These are phyloP conservation scores for Orgyia antiqua DNA, from an alignment of 2,888 invertebrate species.

Conservation along the genomic window DNA sequence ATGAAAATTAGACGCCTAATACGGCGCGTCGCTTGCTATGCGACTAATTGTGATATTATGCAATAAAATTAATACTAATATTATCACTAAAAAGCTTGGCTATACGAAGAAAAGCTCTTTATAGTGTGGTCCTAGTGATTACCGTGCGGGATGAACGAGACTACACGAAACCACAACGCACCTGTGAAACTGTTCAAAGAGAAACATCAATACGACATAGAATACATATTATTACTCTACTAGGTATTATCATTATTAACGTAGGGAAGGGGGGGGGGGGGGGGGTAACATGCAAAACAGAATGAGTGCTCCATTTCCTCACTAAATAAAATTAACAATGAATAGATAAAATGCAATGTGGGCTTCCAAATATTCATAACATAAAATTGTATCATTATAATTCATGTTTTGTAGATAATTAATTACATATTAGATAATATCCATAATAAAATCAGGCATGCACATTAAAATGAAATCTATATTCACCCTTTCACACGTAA, in stretches of 20 bases:
- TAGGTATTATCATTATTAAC: slow-evolving; percentile 50
- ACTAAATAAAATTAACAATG: slow-evolving; percentile 47
- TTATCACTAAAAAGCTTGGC: too few species aligned
- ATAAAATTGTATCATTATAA: slow-evolving; percentile 20
- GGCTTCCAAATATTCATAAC: slow-evolving; percentile 32
- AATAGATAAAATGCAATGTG: slow-evolving; percentile 40
- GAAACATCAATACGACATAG: slow-evolving; percentile 31
- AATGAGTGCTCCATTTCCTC: slow-evolving; percentile 41
- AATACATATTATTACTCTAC: slow-evolving; percentile 47
- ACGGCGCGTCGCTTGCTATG: too few species aligned
- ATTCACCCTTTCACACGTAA: slow-evolving; percentile 59
- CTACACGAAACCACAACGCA: slow-evolving; percentile 21
- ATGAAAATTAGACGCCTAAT: too few species aligned
- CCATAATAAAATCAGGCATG: slow-evolving; percentile 40
- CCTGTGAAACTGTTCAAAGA: background rate
- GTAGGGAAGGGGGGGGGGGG: slow-evolving; percentile 35
- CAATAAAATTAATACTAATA: too few species aligned
- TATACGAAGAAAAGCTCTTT: too few species aligned
- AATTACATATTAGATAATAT: slow-evolving; percentile 21
- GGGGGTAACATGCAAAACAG: slow-evolving; percentile 42
- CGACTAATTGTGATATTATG: too few species aligned
- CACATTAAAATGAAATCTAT: slow-evolving; percentile 48
- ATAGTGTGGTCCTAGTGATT: too few species aligned
- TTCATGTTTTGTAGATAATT: slow-evolving; percentile 25
- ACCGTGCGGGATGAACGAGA: slow-evolving; percentile 23